Evolutionary conservation across 2,113 vertebrate genomes (phyloP).

Genomic region (Sakesphorus luctuosus): DNA sequence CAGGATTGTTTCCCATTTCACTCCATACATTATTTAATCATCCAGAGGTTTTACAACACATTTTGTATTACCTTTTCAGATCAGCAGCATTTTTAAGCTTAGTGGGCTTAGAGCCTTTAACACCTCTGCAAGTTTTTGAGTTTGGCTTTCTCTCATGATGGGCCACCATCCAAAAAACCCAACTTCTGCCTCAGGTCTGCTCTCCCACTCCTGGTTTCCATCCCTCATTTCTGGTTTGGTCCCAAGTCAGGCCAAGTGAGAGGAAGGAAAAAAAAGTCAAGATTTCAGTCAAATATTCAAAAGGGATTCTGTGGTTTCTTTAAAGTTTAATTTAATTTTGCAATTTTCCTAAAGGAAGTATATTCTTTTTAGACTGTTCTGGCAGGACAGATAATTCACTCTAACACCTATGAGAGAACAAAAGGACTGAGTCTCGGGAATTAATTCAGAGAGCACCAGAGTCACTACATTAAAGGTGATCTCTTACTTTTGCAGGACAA

Average conservation of each 20-base stretch:
- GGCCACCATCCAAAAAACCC: neutral
- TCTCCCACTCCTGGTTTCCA: neutral
- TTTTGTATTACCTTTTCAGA: neutral
- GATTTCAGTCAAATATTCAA: slow-evolving; percentile 1
- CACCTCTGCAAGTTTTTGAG: neutral
- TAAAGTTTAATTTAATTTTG: slow-evolving; percentile 27
- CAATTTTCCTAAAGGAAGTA: neutral
- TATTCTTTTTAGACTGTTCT: neutral
- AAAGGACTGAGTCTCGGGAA: neutral
- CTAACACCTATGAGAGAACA: neutral
- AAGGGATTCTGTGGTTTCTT: neutral
- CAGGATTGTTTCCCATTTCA: neutral
- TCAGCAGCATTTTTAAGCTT: neutral
- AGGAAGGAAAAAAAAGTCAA: neutral
- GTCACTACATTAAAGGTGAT: neutral
- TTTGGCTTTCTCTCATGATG: neutral
- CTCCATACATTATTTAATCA: neutral
- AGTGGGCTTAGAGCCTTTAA: neutral
- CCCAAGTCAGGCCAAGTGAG: neutral
- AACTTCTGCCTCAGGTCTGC: neutral
- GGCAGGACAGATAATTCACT: slow-evolving; percentile 23
- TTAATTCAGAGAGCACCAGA: neutral
- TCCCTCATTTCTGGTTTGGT: neutral
- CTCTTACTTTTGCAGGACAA: neutral
- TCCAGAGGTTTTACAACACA: neutral